Evolutionary conservation across 1,140 invertebrate species (phyloP).

Genomic region (Himalopsyche phryganea): DNA sequence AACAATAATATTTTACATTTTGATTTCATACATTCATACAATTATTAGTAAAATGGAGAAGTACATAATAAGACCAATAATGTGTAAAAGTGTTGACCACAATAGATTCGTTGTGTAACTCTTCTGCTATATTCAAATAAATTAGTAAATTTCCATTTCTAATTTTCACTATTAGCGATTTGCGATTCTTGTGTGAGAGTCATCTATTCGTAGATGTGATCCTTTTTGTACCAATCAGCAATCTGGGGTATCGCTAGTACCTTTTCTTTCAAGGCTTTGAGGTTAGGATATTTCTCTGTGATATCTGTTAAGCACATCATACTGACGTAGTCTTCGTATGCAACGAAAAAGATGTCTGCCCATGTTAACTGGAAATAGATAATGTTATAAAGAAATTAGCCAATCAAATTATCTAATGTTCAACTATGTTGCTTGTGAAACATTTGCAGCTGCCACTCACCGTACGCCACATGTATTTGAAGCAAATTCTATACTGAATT

Average conservation of each 20-base stretch:
- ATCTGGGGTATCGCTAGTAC: slow-evolving; percentile 56
- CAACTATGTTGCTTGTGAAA: background rate
- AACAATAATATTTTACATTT: no score
- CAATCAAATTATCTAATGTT: background rate
- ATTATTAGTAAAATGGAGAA: no score
- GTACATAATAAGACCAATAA: no score
- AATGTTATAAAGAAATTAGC: slow-evolving; percentile 2
- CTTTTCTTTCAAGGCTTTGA: slow-evolving; percentile 54
- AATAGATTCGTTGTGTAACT: no score
- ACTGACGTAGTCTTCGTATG: slow-evolving; percentile 59
- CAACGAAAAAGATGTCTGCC: slow-evolving; percentile 64
- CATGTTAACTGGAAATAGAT: slow-evolving; percentile 57
- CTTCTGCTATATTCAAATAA: no score
- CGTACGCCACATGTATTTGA: background rate
- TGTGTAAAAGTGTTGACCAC: no score
- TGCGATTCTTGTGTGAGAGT: no score
- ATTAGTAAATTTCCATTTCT: no score
- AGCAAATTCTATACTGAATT: background rate
- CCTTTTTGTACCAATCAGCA: slow-evolving; percentile 64
- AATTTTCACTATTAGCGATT: no score
- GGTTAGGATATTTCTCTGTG: slow-evolving; percentile 55
- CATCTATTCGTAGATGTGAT: slow-evolving; percentile 55
- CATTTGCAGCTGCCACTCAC: background rate
- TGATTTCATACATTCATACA: no score
- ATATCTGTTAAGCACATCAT: slow-evolving; percentile 55